phyloP scores from a whole-genome alignment of 2,888 invertebrate genomes.

The Drosophila eohydei region DNA sequence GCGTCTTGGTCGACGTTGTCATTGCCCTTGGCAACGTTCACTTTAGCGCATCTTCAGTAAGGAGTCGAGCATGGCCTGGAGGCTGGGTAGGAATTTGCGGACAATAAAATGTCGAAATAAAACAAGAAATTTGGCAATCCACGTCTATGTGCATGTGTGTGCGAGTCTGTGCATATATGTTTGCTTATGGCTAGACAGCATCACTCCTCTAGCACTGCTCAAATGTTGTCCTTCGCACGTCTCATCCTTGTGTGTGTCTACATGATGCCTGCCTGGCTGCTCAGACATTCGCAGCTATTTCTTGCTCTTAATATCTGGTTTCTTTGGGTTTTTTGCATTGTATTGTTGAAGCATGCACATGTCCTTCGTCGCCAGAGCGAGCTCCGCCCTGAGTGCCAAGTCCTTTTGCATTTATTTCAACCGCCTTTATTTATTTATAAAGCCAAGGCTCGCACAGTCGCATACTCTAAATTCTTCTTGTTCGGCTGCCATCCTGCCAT shows the following conservation, averaged over 20 bases:
- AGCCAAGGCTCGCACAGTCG: slow-evolving; percentile 36
- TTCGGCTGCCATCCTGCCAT: slow-evolving; percentile 50
- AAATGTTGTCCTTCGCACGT: slow-evolving; percentile 73
- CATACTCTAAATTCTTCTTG: slow-evolving; percentile 56
- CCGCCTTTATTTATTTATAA: slow-evolving; percentile 77
- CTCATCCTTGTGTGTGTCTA: slow-evolving; percentile 38
- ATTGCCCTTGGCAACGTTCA: slow-evolving; percentile 69
- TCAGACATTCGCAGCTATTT: slow-evolving; percentile 60
- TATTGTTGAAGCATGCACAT: slow-evolving; percentile 62
- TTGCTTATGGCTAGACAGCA: slow-evolving; percentile 76
- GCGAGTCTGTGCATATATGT: slow-evolving; percentile 35
- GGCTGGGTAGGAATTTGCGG: slow-evolving; percentile 55
- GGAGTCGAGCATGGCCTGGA: slow-evolving; percentile 33
- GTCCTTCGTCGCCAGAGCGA: slow-evolving; percentile 40
- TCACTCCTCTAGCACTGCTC: slow-evolving; percentile 68
- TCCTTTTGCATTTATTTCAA: slow-evolving; percentile 71
- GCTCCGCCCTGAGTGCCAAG: slow-evolving; percentile 16
- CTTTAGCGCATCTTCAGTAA: slow-evolving; percentile 47
- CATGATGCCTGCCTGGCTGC: slow-evolving; percentile 37
- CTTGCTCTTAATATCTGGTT: slow-evolving; percentile 77
- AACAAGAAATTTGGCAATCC: slow-evolving; percentile 72
- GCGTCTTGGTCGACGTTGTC: slow-evolving; percentile 64
- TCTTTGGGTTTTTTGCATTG: slow-evolving; percentile 46
- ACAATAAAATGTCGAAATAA: slow-evolving; percentile 76
- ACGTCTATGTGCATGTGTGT: slow-evolving; percentile 8